Conservation (phyloP, 2,113 vertebrate genomes). For the Dromiciops gliroides region DNA sequence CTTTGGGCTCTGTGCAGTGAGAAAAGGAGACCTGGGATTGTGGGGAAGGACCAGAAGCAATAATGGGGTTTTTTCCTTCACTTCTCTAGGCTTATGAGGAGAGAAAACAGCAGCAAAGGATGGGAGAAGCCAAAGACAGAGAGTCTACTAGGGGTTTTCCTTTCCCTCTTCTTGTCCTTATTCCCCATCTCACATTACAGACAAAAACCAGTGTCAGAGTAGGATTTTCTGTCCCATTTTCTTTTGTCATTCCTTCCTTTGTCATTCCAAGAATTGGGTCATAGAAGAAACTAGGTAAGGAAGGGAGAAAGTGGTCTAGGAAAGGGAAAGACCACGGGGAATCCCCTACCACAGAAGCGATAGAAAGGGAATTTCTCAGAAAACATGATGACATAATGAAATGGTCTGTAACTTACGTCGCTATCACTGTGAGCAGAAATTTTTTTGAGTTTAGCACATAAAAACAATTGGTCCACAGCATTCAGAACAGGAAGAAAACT, state of each 20-base stretch:
- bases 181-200: too few relatives aligned
- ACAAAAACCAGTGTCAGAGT: not conserved
- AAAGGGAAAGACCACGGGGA: not conserved
- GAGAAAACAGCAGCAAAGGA: not conserved
- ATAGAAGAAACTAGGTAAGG: not conserved
- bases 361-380: not conserved
- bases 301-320: accelerated
- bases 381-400: not conserved
- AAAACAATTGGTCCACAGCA: not conserved
- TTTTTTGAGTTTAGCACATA: too few relatives aligned
- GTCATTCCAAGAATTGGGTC: not conserved
- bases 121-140: not conserved
- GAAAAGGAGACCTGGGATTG: not conserved
- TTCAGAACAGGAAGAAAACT: not conserved
- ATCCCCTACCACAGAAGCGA: slow-evolving; percentile 1
- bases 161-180: not conserved
- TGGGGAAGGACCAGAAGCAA: not conserved
- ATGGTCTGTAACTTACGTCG: accelerated
- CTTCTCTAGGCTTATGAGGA: not conserved
- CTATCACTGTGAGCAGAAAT: not conserved
- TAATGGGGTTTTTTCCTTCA: not conserved
- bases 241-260: not conserved
- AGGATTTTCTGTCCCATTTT: not conserved
- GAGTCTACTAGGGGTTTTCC: not conserved
- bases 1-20: not conserved